phyloP scores from a whole-genome alignment of 2,113 vertebrate genomes.

The Thermophis baileyi region DNA sequence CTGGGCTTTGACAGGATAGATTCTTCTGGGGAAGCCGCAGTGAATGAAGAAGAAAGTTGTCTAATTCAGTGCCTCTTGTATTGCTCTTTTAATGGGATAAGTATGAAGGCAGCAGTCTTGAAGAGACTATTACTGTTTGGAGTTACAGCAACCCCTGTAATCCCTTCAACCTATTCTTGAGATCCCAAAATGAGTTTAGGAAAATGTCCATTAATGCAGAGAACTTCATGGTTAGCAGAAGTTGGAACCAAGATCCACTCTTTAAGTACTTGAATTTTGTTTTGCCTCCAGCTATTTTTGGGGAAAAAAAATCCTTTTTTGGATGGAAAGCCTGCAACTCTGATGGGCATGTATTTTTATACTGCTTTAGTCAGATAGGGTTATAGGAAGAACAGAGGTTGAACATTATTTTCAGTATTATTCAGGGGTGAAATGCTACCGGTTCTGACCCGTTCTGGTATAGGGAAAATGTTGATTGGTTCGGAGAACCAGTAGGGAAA shows the following conservation, averaged over 20 bases:
- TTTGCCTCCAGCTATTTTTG: not conserved
- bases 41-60: not conserved
- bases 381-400: not conserved
- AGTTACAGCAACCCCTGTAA: not conserved
- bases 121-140: not conserved
- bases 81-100: not conserved
- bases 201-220: not conserved
- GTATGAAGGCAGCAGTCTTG: not conserved
- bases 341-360: not conserved
- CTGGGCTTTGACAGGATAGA: not conserved
- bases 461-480: too few relatives aligned
- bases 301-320: not conserved
- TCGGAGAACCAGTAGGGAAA: too few relatives aligned
- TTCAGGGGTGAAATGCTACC: too few relatives aligned
- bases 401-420: not conserved
- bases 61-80: not conserved
- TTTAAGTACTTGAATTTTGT: not conserved
- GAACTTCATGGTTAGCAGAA: not conserved
- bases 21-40: not conserved
- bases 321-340: not conserved
- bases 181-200: not conserved
- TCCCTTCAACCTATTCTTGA: not conserved
- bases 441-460: too few relatives aligned
- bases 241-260: not conserved
- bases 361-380: not conserved